phyloP scores from a whole-genome alignment of 2,888 invertebrate species.

The Boloria euphrosyne region DNA sequence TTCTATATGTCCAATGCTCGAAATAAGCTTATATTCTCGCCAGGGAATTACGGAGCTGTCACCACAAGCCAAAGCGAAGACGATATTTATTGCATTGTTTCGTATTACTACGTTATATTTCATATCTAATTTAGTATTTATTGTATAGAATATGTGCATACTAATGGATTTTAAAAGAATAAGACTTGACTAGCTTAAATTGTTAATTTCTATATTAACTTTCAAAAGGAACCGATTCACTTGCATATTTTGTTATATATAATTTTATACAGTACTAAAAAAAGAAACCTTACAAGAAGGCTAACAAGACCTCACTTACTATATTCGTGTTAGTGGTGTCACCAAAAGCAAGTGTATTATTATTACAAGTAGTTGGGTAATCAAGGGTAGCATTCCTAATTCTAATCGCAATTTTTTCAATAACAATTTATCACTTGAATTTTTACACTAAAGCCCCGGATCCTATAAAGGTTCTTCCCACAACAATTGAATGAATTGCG shows the following conservation, averaged over 20 bases:
- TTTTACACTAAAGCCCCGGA: constrained; percentile 12
- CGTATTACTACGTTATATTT: constrained; percentile 19
- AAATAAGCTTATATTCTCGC: constrained; percentile 33
- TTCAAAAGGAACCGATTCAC: no score
- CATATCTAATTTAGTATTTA: background rate
- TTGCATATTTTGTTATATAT: no score
- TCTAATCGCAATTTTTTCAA: background rate
- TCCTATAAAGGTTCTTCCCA: constrained; percentile 23
- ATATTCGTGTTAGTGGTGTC: no score
- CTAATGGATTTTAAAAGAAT: no score
- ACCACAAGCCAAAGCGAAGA: constrained; percentile 23
- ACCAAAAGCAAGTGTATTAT: no score
- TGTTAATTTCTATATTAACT: no score
- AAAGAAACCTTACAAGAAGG: no score
- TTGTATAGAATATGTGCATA: background rate
- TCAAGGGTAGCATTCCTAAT: background rate
- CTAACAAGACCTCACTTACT: no score
- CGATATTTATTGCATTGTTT: constrained; percentile 31
- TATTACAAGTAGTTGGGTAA: background rate
- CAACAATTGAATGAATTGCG: constrained; percentile 43
- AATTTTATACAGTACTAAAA: no score
- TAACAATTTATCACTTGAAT: background rate
- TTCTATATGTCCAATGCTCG: constrained; percentile 21
- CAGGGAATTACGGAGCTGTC: constrained; percentile 40
- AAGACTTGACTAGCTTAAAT: no score